phyloP scores from a whole-genome alignment of 2,797 vertebrate species.

The Aselliscus stoliczkanus region DNA sequence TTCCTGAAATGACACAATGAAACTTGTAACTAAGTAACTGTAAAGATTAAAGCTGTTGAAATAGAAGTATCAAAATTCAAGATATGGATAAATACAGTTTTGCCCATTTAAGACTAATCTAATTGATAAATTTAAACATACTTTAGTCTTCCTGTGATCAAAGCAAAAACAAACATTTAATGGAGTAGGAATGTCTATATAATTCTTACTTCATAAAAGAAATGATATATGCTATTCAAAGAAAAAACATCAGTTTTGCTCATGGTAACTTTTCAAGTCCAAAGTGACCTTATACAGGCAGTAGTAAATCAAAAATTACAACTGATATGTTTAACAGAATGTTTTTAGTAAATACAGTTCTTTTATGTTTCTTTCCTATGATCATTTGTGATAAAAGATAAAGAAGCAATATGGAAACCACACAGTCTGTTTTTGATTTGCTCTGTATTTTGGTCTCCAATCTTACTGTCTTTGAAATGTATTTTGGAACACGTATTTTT shows the following conservation, averaged over 20 bases:
- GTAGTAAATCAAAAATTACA: background rate
- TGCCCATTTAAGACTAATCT: background rate
- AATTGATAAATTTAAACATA: background rate
- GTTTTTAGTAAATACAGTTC: background rate
- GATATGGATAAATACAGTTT: background rate
- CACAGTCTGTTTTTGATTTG: slow-evolving; percentile 38
- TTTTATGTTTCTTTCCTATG: background rate
- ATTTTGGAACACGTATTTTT: background rate
- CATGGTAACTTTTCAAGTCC: background rate
- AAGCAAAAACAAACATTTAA: background rate
- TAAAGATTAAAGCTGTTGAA: background rate
- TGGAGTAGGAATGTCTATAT: background rate
- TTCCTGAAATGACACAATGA: background rate
- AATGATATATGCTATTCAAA: background rate
- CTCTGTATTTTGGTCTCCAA: background rate
- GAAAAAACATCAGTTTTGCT: background rate
- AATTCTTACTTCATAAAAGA: background rate
- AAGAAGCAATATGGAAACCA: slow-evolving; percentile 42
- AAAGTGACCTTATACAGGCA: background rate
- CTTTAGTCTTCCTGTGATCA: background rate
- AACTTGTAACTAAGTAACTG: background rate
- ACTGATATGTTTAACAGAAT: slow-evolving; percentile 10
- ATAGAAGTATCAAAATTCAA: background rate
- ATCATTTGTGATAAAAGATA: slow-evolving; percentile 49
- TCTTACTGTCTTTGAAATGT: background rate